phyloP scores from a whole-genome alignment of 2,888 invertebrate genomes.

The Pachymerium ferrugineum region DNA sequence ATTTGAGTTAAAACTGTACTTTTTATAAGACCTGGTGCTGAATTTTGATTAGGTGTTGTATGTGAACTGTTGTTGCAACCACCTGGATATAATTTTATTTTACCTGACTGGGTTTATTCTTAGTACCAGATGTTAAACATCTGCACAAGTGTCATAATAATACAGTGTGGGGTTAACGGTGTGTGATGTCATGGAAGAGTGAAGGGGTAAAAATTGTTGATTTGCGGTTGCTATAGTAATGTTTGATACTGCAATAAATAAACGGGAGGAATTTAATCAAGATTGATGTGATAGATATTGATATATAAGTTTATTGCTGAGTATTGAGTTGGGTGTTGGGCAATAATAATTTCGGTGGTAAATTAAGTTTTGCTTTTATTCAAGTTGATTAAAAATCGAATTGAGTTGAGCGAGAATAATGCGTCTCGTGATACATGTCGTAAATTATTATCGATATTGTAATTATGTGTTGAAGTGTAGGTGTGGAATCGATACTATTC shows the following conservation, averaged over 20 bases:
- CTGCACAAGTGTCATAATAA: constrained; percentile 5
- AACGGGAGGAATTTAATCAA: constrained; percentile 4
- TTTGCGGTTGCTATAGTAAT: not conserved
- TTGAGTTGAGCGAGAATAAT: too few relatives aligned
- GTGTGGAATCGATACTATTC: too few relatives aligned
- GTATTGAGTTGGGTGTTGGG: too few relatives aligned
- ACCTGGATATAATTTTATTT: not conserved
- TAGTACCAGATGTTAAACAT: not conserved
- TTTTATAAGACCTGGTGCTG: not conserved
- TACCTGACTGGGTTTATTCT: not conserved
- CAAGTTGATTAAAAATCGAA: too few relatives aligned
- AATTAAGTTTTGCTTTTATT: too few relatives aligned
- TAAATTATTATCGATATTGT: too few relatives aligned
- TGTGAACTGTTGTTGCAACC: not conserved
- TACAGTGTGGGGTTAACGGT: not conserved
- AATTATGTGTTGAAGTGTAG: too few relatives aligned
- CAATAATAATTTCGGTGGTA: too few relatives aligned
- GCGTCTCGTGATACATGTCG: too few relatives aligned
- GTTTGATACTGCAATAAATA: not conserved
- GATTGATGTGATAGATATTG: constrained; percentile 4
- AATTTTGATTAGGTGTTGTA: not conserved
- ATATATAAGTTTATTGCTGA: not conserved
- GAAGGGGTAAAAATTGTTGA: not conserved
- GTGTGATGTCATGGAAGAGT: not conserved
- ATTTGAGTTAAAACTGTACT: constrained; percentile 19